These are phyloP conservation scores for Allacma fusca DNA, from an alignment of 2,888 invertebrate genomes.

Conservation along the genomic window DNA sequence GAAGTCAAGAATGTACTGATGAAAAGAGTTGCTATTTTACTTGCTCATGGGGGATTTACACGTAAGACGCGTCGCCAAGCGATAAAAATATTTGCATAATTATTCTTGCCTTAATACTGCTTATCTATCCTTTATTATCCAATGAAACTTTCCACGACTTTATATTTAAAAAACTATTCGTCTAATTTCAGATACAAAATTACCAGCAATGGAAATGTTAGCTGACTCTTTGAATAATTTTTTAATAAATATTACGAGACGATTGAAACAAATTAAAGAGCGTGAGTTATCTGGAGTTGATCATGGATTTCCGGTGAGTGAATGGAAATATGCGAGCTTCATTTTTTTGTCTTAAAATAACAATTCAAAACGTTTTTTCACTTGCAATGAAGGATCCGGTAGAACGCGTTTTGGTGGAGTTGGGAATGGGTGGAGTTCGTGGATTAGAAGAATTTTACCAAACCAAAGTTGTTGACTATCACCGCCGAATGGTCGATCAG, in stretches of 20 bases:
- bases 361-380: not conserved
- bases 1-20: conserved; percentile 50
- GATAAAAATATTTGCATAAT: not conserved
- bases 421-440: conserved; percentile 70
- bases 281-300: conserved; percentile 50
- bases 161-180: too few species aligned
- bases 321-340: too few species aligned
- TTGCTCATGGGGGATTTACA: conserved; percentile 56
- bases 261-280: conserved; percentile 51
- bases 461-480: conserved; percentile 64
- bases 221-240: conserved; percentile 48
- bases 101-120: not conserved
- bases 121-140: too few species aligned
- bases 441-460: conserved; percentile 71
- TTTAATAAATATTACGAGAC: conserved; percentile 40
- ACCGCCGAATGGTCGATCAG: conserved; percentile 62
- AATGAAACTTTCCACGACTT: too few species aligned
- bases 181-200: conserved; percentile 50
- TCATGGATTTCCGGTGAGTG: conserved; percentile 66
- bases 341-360: too few species aligned
- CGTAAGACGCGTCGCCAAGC: conserved; percentile 45
- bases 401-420: conserved; percentile 71
- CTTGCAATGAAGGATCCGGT: conserved; percentile 67
- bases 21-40: conserved; percentile 46
- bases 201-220: conserved; percentile 49